Evolutionary conservation across 2,888 invertebrate genomes (phyloP), one percentile per base, ranked within the genome.

Genomic region (Dione vanillae): DNA sequence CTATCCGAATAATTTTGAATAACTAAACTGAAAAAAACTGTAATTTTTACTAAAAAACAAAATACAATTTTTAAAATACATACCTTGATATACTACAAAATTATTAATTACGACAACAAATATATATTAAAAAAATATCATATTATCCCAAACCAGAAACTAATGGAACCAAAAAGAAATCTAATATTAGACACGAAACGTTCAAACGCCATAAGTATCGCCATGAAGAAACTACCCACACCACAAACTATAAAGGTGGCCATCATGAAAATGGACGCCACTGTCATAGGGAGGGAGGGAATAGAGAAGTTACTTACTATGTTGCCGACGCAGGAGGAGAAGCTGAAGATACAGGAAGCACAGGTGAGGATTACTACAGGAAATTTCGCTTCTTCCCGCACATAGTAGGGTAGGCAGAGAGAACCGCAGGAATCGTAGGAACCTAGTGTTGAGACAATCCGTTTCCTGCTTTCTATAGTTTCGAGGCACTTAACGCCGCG

Each of bases 141-240:
- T 27, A 27, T 49, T 27, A 37, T 14, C 52, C 51, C 10, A 41
- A 62, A 52, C 35, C 78, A 93, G 92, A 93, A 92, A 82, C 76
- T 92, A 77, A 87, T 89, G 86, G 93, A 93, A 81, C 93, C 92
- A 83, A 93, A 93, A 83, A 87, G 88, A 79, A 91, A 91, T 79
- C 78, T 99, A 69, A 99, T 99, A 51, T 93, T 99, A 88, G 98
- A 99, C 88, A 97, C 98, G 58, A 99, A 99, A 87, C 95, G 99
- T 76, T 99, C 99, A 9, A 99, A 99, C 88, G 99, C 99, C 52
- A 99, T 99, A 79, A 99, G 99, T 87, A 99, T 99, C 80, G 99
- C 99, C 16, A 97, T 99, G 96, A 99, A 99, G 27, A 99, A 99
- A 86, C 93, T 99, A 76, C 99, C 99, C 2, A 99, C 99, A 0